Conservation (phyloP, 1,140 invertebrate species). For the Drosophila aff. region DNA sequence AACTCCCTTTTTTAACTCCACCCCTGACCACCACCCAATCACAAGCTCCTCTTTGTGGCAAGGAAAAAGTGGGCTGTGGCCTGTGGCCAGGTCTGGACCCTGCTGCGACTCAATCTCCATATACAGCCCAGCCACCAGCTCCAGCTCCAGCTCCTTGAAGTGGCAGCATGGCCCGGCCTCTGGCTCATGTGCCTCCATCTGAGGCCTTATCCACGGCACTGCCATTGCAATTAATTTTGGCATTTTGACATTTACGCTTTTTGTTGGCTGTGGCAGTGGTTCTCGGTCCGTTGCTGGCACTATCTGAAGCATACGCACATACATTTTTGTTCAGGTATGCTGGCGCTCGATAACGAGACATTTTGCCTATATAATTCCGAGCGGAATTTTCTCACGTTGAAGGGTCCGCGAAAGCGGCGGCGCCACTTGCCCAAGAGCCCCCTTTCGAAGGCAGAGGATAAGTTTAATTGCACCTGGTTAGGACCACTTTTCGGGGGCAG, state of each 20-base stretch:
- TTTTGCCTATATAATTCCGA: constrained; percentile 73
- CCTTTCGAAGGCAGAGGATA: neutral
- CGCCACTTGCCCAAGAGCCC: constrained; percentile 39
- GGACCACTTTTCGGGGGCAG: constrained; percentile 51
- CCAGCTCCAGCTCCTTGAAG: constrained; percentile 36
- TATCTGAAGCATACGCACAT: constrained; percentile 78
- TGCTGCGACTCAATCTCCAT: constrained; percentile 16
- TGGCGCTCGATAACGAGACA: constrained; percentile 70
- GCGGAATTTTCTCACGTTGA: constrained; percentile 79
- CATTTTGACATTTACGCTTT: constrained; percentile 84
- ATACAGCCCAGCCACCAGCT: neutral
- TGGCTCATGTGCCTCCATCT: constrained; percentile 8
- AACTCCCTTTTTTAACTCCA: neutral
- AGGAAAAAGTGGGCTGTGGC: constrained; percentile 69
- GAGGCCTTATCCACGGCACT: constrained; percentile 68
- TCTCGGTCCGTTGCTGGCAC: constrained; percentile 27
- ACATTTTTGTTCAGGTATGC: constrained; percentile 77
- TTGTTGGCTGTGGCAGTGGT: constrained; percentile 44
- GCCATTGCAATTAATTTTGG: constrained; percentile 84
- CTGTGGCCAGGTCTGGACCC: constrained; percentile 2
- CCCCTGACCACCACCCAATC: constrained; percentile 6
- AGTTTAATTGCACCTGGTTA: constrained; percentile 68
- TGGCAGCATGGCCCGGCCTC: constrained; percentile 30
- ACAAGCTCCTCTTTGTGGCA: constrained; percentile 40
- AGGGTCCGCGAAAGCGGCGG: constrained; percentile 53